These are phyloP conservation scores for Sminthurides aquaticus DNA, from an alignment of 2,888 invertebrate species.

Conservation along the genomic window DNA sequence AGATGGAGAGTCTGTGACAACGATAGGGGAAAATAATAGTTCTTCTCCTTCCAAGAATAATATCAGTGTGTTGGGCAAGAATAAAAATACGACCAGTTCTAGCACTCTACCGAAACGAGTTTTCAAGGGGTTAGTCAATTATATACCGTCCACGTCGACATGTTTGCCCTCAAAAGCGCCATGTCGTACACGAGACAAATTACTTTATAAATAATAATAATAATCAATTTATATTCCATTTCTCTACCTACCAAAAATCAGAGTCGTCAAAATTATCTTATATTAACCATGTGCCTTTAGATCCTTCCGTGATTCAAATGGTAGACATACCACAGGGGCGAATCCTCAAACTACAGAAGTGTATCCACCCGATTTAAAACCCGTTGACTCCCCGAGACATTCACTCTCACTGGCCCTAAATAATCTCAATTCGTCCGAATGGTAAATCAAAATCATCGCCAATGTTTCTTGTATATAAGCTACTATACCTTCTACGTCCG, in stretches of 20 bases:
- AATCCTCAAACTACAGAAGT: slow-evolving; percentile 22
- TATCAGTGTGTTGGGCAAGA: slow-evolving; percentile 21
- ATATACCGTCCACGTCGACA: too few species aligned
- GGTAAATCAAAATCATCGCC: slow-evolving; percentile 51
- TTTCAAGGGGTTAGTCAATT: slow-evolving; percentile 37
- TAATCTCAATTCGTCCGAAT: slow-evolving; percentile 65
- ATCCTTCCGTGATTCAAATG: slow-evolving; percentile 37
- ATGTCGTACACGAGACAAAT: too few species aligned
- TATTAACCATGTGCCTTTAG: slow-evolving; percentile 14
- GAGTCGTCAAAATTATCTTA: too few species aligned
- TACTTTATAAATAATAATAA: too few species aligned
- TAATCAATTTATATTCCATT: too few species aligned
- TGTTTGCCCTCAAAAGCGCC: too few species aligned
- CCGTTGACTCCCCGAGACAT: slow-evolving; percentile 60
- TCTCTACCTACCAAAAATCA: too few species aligned
- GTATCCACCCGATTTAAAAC: slow-evolving; percentile 47
- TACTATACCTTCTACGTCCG: too few species aligned
- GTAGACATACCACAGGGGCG: slow-evolving; percentile 7
- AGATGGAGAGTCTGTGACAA: slow-evolving; percentile 22
- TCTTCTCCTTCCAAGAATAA: slow-evolving; percentile 20
- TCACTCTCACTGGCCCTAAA: slow-evolving; percentile 57
- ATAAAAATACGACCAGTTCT: background rate
- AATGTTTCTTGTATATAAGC: too few species aligned
- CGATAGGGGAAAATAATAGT: slow-evolving; percentile 7
- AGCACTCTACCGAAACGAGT: slow-evolving; percentile 35